phyloP scores from a whole-genome alignment of 2,888 invertebrate genomes.

The Mythimna albipuncta region DNA sequence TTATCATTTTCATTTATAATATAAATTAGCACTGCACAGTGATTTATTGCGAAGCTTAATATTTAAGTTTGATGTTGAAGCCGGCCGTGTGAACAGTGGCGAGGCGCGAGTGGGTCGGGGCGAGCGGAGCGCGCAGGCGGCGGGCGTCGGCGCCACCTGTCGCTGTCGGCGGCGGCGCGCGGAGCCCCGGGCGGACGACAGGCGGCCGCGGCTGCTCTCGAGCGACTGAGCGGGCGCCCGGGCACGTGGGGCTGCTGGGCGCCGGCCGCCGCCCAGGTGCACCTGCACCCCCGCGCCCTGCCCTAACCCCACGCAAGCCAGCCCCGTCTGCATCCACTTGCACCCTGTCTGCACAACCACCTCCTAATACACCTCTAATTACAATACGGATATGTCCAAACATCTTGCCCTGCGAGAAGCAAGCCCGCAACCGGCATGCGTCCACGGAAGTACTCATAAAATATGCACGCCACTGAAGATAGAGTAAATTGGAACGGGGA shows the following conservation, averaged over 20 bases:
- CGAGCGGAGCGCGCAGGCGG: constrained; percentile 81
- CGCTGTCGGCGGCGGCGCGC: constrained; percentile 73
- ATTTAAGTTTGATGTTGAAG: constrained; percentile 81
- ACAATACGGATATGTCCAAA: constrained; percentile 30
- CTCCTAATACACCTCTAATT: constrained; percentile 50
- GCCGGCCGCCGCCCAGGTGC: constrained; percentile 88
- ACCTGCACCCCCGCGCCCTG: constrained; percentile 77
- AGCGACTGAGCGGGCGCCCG: constrained; percentile 82
- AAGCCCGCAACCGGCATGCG: constrained; percentile 21
- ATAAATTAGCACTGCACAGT: constrained; percentile 79
- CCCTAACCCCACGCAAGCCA: constrained; percentile 66
- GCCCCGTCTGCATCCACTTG: constrained; percentile 65
- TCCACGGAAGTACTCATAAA: constrained; percentile 54
- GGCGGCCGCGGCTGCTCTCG: constrained; percentile 73
- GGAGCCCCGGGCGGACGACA: constrained; percentile 66
- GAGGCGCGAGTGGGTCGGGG: constrained; percentile 68
- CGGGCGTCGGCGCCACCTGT: constrained; percentile 85
- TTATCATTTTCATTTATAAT: constrained; percentile 69
- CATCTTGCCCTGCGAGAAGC: constrained; percentile 7
- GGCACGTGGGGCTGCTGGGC: constrained; percentile 84
- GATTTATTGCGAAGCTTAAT: constrained; percentile 74
- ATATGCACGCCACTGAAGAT: constrained; percentile 59
- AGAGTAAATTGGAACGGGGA: constrained; percentile 53
- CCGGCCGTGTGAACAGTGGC: constrained; percentile 74
- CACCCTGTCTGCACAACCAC: constrained; percentile 63